phyloP scores from a whole-genome alignment of 2,888 invertebrate species.

The Mythimna impura region DNA sequence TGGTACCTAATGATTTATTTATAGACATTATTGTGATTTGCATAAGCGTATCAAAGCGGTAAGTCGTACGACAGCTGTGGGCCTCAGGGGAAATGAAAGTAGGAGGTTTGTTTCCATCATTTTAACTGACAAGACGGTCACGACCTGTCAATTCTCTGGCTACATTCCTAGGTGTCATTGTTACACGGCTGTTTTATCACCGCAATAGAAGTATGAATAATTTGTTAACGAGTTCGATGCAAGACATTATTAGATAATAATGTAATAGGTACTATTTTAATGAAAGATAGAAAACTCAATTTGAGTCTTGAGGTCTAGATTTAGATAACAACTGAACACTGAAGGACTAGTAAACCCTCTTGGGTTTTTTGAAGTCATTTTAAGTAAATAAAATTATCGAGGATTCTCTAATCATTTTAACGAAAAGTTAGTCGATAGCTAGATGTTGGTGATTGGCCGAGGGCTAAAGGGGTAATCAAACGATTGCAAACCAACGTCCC shows the following conservation, averaged over 20 bases:
- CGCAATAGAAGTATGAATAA: slow-evolving; percentile 9
- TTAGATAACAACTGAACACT: no score
- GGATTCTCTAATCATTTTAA: no score
- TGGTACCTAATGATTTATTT: slow-evolving; percentile 46
- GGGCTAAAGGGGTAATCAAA: no score
- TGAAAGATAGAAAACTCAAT: no score
- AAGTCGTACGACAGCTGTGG: slow-evolving; percentile 37
- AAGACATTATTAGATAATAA: no score
- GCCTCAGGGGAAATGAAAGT: slow-evolving; percentile 71
- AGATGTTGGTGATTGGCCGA: no score
- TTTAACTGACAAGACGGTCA: slow-evolving; percentile 65
- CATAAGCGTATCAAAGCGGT: slow-evolving; percentile 44
- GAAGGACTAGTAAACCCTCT: no score
- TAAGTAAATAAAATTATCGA: no score
- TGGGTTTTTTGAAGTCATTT: no score
- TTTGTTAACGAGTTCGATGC: slow-evolving; percentile 2
- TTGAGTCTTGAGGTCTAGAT: background rate
- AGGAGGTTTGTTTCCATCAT: slow-evolving; percentile 65
- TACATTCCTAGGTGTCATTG: slow-evolving; percentile 49
- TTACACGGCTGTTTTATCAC: slow-evolving; percentile 10
- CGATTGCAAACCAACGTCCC: no score
- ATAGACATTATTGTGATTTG: slow-evolving; percentile 54
- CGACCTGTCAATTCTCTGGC: slow-evolving; percentile 69
- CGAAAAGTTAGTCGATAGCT: no score
- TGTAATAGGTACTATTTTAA: no score